These are phyloP conservation scores for Amaurobius ferox DNA, from an alignment of 2,888 invertebrate genomes.

Conservation along the genomic window DNA sequence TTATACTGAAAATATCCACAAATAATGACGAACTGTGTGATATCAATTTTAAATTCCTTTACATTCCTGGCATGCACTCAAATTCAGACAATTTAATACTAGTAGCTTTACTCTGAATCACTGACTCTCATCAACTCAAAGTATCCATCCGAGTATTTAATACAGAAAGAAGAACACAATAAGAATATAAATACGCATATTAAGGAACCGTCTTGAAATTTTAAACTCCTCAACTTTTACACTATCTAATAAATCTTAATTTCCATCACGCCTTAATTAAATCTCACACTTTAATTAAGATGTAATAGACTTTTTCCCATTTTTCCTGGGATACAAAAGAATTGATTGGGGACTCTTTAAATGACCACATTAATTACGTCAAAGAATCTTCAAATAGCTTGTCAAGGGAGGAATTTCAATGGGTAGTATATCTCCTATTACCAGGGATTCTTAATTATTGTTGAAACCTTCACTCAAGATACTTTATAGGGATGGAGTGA, in stretches of 20 bases:
- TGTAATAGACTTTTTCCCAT: background rate
- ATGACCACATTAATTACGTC: background rate
- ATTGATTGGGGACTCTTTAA: background rate
- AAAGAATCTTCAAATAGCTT: background rate
- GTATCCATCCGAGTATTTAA: too few species aligned
- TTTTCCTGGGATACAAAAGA: background rate
- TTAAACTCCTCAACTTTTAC: too few species aligned
- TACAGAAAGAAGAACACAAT: too few species aligned
- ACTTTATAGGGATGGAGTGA: background rate
- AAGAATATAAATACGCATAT: too few species aligned
- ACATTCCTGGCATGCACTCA: too few species aligned
- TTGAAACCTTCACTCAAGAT: background rate
- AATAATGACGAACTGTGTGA: too few species aligned
- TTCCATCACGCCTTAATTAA: background rate
- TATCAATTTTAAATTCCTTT: too few species aligned
- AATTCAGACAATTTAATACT: too few species aligned
- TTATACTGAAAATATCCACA: too few species aligned
- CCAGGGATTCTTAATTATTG: background rate
- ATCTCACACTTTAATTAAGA: slow-evolving; percentile 3
- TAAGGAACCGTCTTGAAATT: too few species aligned
- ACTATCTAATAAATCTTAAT: background rate
- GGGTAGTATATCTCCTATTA: background rate
- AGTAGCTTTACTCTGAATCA: too few species aligned
- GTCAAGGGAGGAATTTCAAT: background rate
- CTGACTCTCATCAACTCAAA: too few species aligned